Conservation (phyloP, 92 coral and sea anemone species). For the Montipora capitata region DNA sequence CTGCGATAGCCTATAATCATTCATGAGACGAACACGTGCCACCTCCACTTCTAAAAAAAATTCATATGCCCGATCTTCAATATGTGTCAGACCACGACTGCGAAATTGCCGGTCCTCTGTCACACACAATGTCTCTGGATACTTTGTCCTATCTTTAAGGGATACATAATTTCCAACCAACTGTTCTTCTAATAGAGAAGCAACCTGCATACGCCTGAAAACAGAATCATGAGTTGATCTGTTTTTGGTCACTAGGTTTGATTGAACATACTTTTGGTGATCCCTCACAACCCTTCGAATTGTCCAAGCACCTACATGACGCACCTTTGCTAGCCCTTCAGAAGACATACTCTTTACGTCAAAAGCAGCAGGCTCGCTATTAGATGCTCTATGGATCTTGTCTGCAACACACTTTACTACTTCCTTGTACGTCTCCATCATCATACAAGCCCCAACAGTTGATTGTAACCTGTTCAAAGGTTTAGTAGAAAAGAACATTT, state of each 20-base stretch:
- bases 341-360: conserved; percentile 54
- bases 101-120: conserved; percentile 51
- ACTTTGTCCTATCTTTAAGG: conserved; percentile 1
- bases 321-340: conserved; percentile 44
- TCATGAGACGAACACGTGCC: conserved; percentile 15
- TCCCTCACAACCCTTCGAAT: conserved; percentile 21
- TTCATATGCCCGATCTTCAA: conserved; percentile 28
- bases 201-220: background rate
- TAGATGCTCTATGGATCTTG: no score
- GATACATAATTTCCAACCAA: conserved; percentile 16
- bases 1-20: conserved; percentile 12
- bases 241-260: background rate
- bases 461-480: conserved; percentile 12
- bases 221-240: conserved; percentile 1
- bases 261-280: conserved; percentile 6
- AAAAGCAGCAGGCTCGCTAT: conserved; percentile 8
- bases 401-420: conserved; percentile 13
- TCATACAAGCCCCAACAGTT: conserved; percentile 52
- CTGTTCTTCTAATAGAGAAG: conserved; percentile 17
- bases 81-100: conserved; percentile 32
- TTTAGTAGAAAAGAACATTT: conserved; percentile 31
- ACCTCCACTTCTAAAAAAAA: conserved; percentile 34
- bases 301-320: conserved; percentile 50
- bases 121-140: conserved; percentile 43
- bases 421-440: conserved; percentile 23